Evolutionary conservation across 2,888 invertebrate species (phyloP), one percentile per base, ranked within the genome.

Genomic region (Aporophyla nigra): DNA sequence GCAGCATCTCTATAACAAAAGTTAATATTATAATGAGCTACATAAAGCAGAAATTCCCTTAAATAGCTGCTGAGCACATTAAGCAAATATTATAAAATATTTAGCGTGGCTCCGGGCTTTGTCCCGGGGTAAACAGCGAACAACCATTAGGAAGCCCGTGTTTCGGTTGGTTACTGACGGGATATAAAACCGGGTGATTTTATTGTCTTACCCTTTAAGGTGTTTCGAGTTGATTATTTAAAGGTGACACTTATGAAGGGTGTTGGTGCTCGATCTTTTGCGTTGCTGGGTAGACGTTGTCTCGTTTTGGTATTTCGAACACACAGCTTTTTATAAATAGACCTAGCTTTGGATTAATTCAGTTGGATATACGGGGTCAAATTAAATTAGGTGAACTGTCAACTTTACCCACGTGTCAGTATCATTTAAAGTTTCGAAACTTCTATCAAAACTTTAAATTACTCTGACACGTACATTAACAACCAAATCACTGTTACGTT

Each of bases 31-130:
- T 87, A 89, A 89, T 88, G 86, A 86, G 78, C 59, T 76, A 81
- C 80, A 81, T 82, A 86, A 88, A 89, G 80, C 78, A 82, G 80
- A 86, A 83, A 86, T 89, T 86, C 77, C 80, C 84, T 84, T 84
- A 88, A 88, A 92, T 88, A 87, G 89, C 89, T 87, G 83, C 77
- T 80, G 89, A 88, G 88, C 88, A 87, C 89, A 92, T 91, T 91
- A 91, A 78, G 87, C 87, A 89, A 92, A 91, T 91, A 91, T 91
- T 91, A 92, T 91, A 92, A 92, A 92, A 92, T 91, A 90, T 93
- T 93, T 90, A 91, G 87, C 87, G 83, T 77, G 59, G 80, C 83
- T 76, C 61, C 66, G 82, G 82, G 88, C 89, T 89, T 90, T 91
- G 91, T 91, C 89, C 83, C 83, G 82, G 88, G 88, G 90, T 87